These are phyloP conservation scores for Clinocottus analis DNA, from an alignment of 2,113 vertebrate species.

Conservation along the genomic window DNA sequence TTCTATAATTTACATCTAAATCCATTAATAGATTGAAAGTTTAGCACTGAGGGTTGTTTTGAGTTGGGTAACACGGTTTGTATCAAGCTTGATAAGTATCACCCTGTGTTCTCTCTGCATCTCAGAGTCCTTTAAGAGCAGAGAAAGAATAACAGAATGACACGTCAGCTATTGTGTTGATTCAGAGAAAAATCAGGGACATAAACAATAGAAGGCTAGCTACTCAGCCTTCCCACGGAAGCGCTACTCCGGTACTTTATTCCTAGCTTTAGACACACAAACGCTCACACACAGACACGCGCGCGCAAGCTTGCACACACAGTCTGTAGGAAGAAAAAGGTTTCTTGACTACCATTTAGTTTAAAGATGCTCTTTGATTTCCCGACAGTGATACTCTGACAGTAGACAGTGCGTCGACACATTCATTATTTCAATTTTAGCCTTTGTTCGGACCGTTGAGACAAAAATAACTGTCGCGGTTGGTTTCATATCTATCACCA, in stretches of 20 bases:
- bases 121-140: conserved; percentile 55
- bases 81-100: conserved; percentile 48
- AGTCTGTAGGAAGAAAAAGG: no score
- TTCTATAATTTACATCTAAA: neutral
- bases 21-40: conserved; percentile 6
- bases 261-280: conserved; percentile 35
- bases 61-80: neutral
- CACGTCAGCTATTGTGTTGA: conserved; percentile 80
- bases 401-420: neutral
- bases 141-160: conserved; percentile 80
- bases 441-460: neutral
- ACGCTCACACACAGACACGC: neutral
- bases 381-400: neutral
- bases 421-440: neutral
- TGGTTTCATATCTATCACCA: neutral
- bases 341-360: conserved; percentile 1
- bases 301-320: neutral
- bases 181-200: conserved; percentile 72
- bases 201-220: conserved; percentile 75
- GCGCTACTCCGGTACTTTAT: conserved; percentile 52
- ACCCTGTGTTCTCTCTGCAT: conserved; percentile 45
- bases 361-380: conserved; percentile 14
- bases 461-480: neutral
- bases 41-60: conserved; percentile 1
- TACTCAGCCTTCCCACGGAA: conserved; percentile 76